phyloP scores from a whole-genome alignment of 2,113 vertebrate genomes.

The Gulo gulo region DNA sequence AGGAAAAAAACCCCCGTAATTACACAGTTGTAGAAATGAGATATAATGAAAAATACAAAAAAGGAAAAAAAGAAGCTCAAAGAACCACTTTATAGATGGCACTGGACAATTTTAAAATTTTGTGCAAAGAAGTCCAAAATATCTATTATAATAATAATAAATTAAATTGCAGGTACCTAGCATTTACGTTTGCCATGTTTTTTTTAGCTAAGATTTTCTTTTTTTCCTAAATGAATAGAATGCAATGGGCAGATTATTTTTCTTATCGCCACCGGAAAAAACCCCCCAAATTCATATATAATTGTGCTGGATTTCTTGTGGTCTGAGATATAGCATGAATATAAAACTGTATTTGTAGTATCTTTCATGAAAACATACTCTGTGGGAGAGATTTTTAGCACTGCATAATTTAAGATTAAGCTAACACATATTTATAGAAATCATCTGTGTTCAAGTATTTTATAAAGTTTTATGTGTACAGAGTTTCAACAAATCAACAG shows the following conservation, averaged over 20 bases:
- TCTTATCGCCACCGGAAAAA: neutral
- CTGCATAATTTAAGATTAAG: slow-evolving; percentile 16
- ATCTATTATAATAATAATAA: neutral
- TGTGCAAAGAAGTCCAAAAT: neutral
- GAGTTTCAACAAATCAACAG: neutral
- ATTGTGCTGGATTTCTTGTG: neutral
- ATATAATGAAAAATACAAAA: neutral
- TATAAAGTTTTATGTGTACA: neutral
- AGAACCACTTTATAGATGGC: neutral
- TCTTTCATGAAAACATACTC: slow-evolving; percentile 18
- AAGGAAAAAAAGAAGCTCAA: neutral
- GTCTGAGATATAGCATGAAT: neutral
- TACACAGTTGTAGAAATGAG: neutral
- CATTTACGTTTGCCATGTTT: neutral
- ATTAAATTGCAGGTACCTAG: neutral
- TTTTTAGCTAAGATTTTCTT: slow-evolving; percentile 30
- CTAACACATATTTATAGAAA: neutral
- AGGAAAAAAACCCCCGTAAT: neutral
- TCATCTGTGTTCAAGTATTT: neutral
- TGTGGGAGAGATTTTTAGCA: neutral
- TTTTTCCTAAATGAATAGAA: slow-evolving; percentile 24
- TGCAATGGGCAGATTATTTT: neutral
- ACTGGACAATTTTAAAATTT: neutral
- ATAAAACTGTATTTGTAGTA: neutral
- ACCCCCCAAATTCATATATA: neutral